These are phyloP conservation scores for Allolobophora icterica DNA, from an alignment of 2,888 invertebrate genomes.

Conservation along the genomic window DNA sequence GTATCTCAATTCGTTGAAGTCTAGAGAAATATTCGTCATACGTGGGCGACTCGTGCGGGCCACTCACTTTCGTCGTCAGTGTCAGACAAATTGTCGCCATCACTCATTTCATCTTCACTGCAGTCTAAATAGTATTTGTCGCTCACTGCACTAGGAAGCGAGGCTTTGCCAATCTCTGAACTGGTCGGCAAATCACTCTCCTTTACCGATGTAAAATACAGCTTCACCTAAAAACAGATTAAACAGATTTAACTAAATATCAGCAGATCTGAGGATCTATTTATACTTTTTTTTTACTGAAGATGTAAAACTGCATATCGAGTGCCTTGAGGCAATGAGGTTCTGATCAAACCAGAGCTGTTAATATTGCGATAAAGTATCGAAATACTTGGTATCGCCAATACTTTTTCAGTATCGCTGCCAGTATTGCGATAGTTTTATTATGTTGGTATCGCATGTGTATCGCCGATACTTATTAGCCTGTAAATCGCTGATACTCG, in stretches of 20 bases:
- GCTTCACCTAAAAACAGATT: slow-evolving; percentile 10
- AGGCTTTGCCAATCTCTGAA: too few species aligned
- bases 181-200: neutral
- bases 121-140: neutral
- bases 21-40: slow-evolving; percentile 1
- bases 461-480: too few species aligned
- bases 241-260: neutral
- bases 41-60: neutral
- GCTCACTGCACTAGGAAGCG: neutral
- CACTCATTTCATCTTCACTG: slow-evolving; percentile 21
- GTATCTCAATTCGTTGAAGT: neutral
- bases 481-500: too few species aligned
- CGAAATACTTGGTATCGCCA: too few species aligned
- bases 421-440: too few species aligned
- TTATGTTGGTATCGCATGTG: too few species aligned
- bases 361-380: too few species aligned
- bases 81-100: neutral
- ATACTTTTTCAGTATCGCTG: too few species aligned
- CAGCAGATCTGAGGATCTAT: neutral
- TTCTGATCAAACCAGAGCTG: too few species aligned
- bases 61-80: slow-evolving; percentile 13
- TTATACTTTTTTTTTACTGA: neutral
- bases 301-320: too few species aligned
- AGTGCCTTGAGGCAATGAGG: too few species aligned
- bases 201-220: slow-evolving; percentile 18